Base-by-base conservation (phyloP, 2,797 vertebrate genomes). In the Melanotaenia boesemani region DNA sequence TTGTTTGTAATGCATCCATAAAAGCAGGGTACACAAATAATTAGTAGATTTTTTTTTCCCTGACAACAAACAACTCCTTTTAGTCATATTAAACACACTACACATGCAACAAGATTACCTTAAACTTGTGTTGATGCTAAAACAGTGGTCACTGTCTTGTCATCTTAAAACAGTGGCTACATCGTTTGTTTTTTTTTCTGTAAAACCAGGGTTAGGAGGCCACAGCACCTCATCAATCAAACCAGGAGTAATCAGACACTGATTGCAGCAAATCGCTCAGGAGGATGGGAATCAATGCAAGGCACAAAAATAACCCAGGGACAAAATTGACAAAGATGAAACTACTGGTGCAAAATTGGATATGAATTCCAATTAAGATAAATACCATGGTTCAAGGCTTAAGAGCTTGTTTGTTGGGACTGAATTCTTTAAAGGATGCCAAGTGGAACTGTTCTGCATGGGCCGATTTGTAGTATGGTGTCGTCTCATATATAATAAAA, bases 291-390 rank as follows among this genome's bases (percentile, higher is more conserved):
- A 91, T 92, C 87, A 88, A 90, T 92, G 90, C 85, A 84, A 84
- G 84, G 88, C 84, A 41, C 32, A 79, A 90, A 91, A 91, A 89
- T 87, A 88, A 85, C 83, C 83, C 54, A 9, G 77, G 79, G 84
- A 88, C 76, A 76, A 80, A 87, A 88, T 59, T 89, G 88, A 88
- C 86, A 86, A 85, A 90, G 89, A 92, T 88, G 71, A 88, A 90
- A 86, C 82, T 87, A 89, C 86, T 72, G 74, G 67, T 74, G 67
- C 56, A 77, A 76, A 82, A 79, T 84, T 88, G 69, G 71, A 87
- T 90, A 83, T 85, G 80, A 86, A 86, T 87, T 85, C 70, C 81
- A 79, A 85, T 85, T 87, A 86, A 83, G 82, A 91, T 85, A 86
- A 90, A 91, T 86, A 70, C 56, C 37, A 6, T 8, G 50, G 70